Evolutionary conservation across 2,888 invertebrate species (phyloP), one percentile per base, ranked within the genome.

Genomic region (Pantelozetes paolii): DNA sequence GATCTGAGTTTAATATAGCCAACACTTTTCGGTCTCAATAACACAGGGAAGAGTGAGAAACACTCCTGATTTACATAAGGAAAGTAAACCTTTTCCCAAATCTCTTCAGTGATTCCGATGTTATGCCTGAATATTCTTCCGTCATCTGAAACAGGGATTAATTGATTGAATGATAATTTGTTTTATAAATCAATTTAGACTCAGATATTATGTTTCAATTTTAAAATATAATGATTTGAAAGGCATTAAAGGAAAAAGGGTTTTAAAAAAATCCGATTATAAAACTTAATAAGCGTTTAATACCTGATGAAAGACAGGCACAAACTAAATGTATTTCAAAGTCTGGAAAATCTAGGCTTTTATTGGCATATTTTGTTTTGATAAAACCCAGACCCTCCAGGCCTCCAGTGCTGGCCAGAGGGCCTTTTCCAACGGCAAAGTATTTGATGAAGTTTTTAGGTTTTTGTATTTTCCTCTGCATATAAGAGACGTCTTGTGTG

Each of bases 241-340:
- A n/a, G n/a, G n/a, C n/a, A 36, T 36, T 8, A 36, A 36, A 36
- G 6, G 36, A 36, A 36, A 36, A 36, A 36, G 6, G 5, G 6
- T 36, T 36, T 36, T 9, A 36, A 36, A 36, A 9, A 9, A 36
- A 36, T 8, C 6, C 36, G 36, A 36, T 36, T 48, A 15, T 48
- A 48, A 48, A n/a, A n/a, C 15, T n/a, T n/a, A n/a, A n/a, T n/a
- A n/a, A n/a, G n/a, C n/a, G n/a, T n/a, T n/a, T n/a, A 15, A 48
- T 32, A 59, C 93, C 92, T 0, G 91, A 90, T 67, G 87, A 88
- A 0, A 90, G 90, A 0, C 90, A 89, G 0, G 90, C 87, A 30
- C 91, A 90, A 0, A 91, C 90, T 82, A 93, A 84, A 90, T 94
- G 93, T 80, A 93, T 91, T 80, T 92, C 91, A 77, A 93, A 91